These are phyloP conservation scores for Clinocottus analis DNA, from an alignment of 2,113 vertebrate genomes.

Conservation along the genomic window DNA sequence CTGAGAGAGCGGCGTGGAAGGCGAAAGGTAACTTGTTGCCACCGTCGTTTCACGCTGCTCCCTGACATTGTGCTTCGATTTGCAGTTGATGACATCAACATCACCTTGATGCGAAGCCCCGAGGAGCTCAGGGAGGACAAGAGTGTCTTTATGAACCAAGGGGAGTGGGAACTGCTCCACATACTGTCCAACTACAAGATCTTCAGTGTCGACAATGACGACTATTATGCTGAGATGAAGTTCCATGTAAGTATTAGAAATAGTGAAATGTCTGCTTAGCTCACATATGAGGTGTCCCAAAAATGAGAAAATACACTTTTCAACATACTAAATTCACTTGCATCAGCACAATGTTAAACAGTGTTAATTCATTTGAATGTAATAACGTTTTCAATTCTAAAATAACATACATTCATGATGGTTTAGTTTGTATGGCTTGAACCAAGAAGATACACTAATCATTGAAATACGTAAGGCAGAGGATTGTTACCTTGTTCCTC, in stretches of 20 bases:
- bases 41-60: conserved; percentile 47
- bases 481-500: background rate
- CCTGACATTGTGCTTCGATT: conserved; percentile 34
- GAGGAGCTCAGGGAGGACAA: conserved; percentile 91
- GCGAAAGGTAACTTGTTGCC: conserved; percentile 38
- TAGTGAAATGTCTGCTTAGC: background rate
- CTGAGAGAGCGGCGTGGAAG: conserved; percentile 4
- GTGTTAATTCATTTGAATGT: background rate
- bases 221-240: conserved; percentile 94
- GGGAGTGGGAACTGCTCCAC: conserved; percentile 97
- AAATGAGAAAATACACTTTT: background rate
- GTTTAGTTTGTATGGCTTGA: background rate
- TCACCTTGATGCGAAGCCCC: conserved; percentile 91
- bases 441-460: background rate
- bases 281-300: background rate
- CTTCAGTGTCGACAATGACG: conserved; percentile 89
- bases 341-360: background rate
- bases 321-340: background rate
- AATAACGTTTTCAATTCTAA: too few species aligned
- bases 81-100: conserved; percentile 95
- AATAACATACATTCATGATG: too few species aligned
- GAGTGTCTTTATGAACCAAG: conserved; percentile 96
- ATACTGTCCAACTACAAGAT: conserved; percentile 88
- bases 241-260: conserved; percentile 89
- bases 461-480: too few species aligned